phyloP scores from a whole-genome alignment of 2,113 vertebrate species.

The Thymallus thymallus region DNA sequence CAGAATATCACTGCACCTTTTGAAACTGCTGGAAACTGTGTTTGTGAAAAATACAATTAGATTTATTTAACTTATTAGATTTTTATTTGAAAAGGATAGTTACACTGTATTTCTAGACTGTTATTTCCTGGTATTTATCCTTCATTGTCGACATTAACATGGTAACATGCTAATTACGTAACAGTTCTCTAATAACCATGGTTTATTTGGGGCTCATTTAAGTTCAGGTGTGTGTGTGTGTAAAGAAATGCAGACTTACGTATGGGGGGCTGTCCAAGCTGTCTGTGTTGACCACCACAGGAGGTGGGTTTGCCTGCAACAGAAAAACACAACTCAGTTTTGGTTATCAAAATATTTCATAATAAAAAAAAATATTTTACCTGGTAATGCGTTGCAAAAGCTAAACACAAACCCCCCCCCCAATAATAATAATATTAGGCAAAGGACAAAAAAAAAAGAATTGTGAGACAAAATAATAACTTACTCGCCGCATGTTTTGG shows the following conservation, averaged over 20 bases:
- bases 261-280: conserved; percentile 88
- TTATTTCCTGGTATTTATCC: too few species aligned
- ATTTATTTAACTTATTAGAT: too few species aligned
- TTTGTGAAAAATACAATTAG: too few species aligned
- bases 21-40: too few species aligned
- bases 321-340: background rate
- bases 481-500: conserved; percentile 74
- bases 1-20: too few species aligned
- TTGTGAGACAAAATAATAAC: conserved; percentile 27
- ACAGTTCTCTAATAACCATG: too few species aligned
- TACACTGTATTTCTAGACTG: background rate
- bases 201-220: too few species aligned
- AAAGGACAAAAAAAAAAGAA: background rate
- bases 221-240: too few species aligned
- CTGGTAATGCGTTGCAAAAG: background rate
- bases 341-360: too few species aligned
- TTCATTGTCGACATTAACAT: too few species aligned
- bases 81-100: background rate
- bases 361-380: background rate
- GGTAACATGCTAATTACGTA: too few species aligned
- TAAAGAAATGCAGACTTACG: conserved; percentile 73
- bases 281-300: conserved; percentile 94
- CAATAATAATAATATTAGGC: background rate
- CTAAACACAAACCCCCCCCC: too few species aligned
- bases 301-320: conserved; percentile 94